A percentile compares a stretch with the other conserved stretches of the same genome.
Evolutionary conservation across 2,113 vertebrate genomes (phyloP).

Genomic region (Epinephelus fuscoguttatus): DNA sequence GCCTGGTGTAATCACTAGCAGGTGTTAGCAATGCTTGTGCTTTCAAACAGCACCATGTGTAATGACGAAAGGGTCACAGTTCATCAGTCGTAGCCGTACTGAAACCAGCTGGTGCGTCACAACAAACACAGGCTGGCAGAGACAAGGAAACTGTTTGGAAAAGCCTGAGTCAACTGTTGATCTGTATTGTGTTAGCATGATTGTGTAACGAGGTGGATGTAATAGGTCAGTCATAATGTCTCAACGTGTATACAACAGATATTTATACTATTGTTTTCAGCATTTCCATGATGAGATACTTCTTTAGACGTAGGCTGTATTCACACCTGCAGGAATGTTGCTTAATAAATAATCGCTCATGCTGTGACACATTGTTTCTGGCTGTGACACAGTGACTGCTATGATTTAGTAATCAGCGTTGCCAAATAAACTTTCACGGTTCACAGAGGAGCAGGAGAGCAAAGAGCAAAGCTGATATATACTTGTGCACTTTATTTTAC

Average conservation of each 20-base stretch:
- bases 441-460: not conserved
- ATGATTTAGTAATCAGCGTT: not conserved
- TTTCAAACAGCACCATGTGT: constrained; percentile 44
- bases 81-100: constrained; percentile 52
- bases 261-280: not conserved
- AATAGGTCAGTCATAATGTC: too few species aligned
- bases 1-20: constrained; percentile 78
- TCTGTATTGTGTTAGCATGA: constrained; percentile 22
- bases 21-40: constrained; percentile 69
- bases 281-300: not conserved
- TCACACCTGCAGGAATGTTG: constrained; percentile 24
- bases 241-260: not conserved
- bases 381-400: not conserved
- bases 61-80: constrained; percentile 67
- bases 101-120: constrained; percentile 65
- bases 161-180: constrained; percentile 22
- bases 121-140: constrained; percentile 61
- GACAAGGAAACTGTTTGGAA: constrained; percentile 20
- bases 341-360: not conserved
- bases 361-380: constrained; percentile 8
- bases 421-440: not conserved
- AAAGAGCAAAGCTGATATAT: not conserved
- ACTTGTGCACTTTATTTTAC: not conserved
- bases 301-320: not conserved
- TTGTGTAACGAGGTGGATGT: not conserved